Percentiles rank a stretch among this genome's conserved stretches.
Evolutionary conservation across 2,113 vertebrate genomes (phyloP).

Genomic region (Labeo rohita): DNA sequence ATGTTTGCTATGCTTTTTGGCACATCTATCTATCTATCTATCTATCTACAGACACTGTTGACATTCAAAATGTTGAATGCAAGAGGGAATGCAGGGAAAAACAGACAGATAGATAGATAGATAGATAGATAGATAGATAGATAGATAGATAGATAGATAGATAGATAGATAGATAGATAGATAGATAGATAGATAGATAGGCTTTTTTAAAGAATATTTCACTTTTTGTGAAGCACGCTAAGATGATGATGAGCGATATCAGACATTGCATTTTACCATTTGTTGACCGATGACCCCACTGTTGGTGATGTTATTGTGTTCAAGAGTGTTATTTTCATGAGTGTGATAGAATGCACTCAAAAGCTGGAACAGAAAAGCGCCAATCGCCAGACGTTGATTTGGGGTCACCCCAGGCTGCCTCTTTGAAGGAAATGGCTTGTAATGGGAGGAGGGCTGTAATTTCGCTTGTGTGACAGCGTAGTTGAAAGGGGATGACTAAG

Average conservation of each 20-base stretch:
- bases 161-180: too few relatives aligned
- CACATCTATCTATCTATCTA: background rate
- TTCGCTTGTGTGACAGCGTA: background rate
- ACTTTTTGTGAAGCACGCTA: background rate
- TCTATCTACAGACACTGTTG: background rate
- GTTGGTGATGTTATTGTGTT: background rate
- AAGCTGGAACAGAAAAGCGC: constrained; percentile 21
- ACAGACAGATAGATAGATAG: too few relatives aligned
- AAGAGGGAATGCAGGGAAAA: too few relatives aligned
- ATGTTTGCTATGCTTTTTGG: too few relatives aligned
- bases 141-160: too few relatives aligned
- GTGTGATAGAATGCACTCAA: constrained; percentile 6
- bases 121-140: too few relatives aligned
- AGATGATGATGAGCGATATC: background rate
- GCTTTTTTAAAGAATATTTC: background rate
- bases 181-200: too few relatives aligned
- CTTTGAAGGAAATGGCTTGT: constrained; percentile 14
- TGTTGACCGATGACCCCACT: background rate
- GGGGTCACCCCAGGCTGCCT: constrained; percentile 6
- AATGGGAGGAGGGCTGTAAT: constrained; percentile 16
- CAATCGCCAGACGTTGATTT: constrained; percentile 4
- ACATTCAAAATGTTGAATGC: background rate
- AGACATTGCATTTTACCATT: background rate
- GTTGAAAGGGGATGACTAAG: constrained; percentile 3
- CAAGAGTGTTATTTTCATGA: constrained; percentile 26